These are phyloP conservation scores for Manacus vitellinus DNA, from an alignment of 2,113 vertebrate species.

Conservation along the genomic window DNA sequence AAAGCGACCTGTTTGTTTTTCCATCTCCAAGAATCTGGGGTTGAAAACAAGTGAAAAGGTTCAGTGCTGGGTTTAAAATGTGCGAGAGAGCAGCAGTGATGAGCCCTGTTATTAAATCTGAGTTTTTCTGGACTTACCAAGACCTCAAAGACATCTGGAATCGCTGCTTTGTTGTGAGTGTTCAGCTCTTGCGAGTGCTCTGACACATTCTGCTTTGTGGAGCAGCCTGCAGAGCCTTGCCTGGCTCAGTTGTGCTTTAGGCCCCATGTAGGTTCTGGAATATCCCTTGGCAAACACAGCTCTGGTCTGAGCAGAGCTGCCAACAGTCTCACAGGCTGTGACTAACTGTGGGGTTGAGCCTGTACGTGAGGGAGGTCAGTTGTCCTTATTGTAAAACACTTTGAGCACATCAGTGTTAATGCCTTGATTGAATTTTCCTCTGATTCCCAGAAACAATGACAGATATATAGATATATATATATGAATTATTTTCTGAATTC, in stretches of 20 bases:
- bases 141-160: neutral
- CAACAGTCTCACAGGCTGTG: accelerated
- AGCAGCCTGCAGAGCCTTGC: neutral
- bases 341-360: neutral
- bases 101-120: neutral
- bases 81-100: neutral
- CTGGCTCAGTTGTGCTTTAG: neutral
- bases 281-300: neutral
- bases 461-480: neutral
- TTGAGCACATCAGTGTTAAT: neutral
- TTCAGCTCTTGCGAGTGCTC: neutral
- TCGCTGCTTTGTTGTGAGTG: neutral
- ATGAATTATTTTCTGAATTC: neutral
- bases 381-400: neutral
- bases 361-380: neutral
- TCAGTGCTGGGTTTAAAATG: neutral
- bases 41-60: neutral
- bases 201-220: neutral
- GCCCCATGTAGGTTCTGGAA: accelerated
- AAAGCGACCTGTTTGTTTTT: neutral
- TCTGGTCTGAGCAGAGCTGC: neutral
- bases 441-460: neutral
- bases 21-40: neutral
- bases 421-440: neutral
- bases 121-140: neutral